Evolutionary conservation across 1,140 invertebrate species (phyloP), one percentile per base, ranked within the genome.

Genomic region (Sinonovacula constricta): DNA sequence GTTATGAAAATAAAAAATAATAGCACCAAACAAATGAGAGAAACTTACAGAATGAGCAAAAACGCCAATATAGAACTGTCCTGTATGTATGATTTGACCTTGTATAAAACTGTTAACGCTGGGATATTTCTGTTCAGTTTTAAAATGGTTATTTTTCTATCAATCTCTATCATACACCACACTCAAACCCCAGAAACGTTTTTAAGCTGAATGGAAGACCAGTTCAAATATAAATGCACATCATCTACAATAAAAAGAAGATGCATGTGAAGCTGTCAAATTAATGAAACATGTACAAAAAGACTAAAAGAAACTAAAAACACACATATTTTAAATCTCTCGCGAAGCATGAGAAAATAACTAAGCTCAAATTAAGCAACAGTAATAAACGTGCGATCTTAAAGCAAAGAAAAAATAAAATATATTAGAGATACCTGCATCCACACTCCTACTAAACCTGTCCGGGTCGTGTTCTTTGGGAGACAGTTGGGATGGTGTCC

Each of bases 341-440:
- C 15, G 22, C 22, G 7, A 67, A 49, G 31, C 28, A 67, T 30
- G 18, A 67, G 7, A 28, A 14, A 26, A 30, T 51, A 26, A 31
- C 18, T 31, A 67, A 3, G 18, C 24, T 51, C 14, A 53, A 36
- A 39, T 30, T 10, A 28, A n/a, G 26, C 33, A 67, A 10, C 31
- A 33, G 22, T 26, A 3, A 49, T 30, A 26, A 7, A 53, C 39
- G 22, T 1, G 39, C 30, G 4, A 49, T 2, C 39, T 4, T 12
- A n/a, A n/a, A n/a, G n/a, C n/a, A n/a, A n/a, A n/a, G n/a, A 31
- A 31, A 26, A 66, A 45, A 22, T 45, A 49, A 10, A 49, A 45
- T 49, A 45, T 45, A 15, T 33, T 3, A 53, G 15, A 34, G 18
- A 51, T 76, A 76, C 72, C 72, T 76, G 54, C 62, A 2, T 76